Evolutionary conservation across 30 jellyfish, hydroid and myxozoan species (phyloP), one percentile per base, ranked within the genome.

Genomic region (Catostylus mosaicus): DNA sequence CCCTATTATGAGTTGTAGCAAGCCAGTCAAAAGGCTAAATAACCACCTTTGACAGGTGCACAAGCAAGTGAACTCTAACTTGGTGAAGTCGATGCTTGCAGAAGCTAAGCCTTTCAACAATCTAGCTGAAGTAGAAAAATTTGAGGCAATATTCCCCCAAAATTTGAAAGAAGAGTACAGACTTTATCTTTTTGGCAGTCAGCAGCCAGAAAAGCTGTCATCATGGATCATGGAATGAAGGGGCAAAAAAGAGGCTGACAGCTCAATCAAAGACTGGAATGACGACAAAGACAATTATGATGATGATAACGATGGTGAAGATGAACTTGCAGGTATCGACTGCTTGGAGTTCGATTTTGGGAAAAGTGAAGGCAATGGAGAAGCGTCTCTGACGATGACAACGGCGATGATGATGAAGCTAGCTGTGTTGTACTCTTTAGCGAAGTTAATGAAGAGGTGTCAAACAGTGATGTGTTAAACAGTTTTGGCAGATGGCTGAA

Each of bases 401-500:
- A n/a, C 24, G 22, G 30, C 27, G 87, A 75, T 52, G 81, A 40
- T 38, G 80, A 75, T 75, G 82, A 38, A 22, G 87, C 22, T 50
- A 57, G 0, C 16, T 46, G 29, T 52, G 87, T 18, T 30, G 80
- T 43, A 46, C 52, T 18, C 37, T 45, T 23, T 43, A 54, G 35
- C 27, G 87, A 46, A 43, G 81, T 23, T 30, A 48, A 27, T 24
- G 82, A 75, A 52, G 30, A 18, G 46, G 22, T 22, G 38, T 23
- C 73, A 10, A 16, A 19, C 27, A 50, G n/a, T 19, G 22, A 30
- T 57, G 37, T 46, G 80, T 40, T 43, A 54, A 54, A 75, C 38
- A 38, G 26, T n/a, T 75, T 75, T 54, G 24, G 27, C 31, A 24
- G 26, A 23, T 75, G 87, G 87, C 80, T 75, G 36, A 46, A 43